These are phyloP conservation scores for Trissolcus japonicus DNA, from an alignment of 2,888 invertebrate species.

Conservation along the genomic window DNA sequence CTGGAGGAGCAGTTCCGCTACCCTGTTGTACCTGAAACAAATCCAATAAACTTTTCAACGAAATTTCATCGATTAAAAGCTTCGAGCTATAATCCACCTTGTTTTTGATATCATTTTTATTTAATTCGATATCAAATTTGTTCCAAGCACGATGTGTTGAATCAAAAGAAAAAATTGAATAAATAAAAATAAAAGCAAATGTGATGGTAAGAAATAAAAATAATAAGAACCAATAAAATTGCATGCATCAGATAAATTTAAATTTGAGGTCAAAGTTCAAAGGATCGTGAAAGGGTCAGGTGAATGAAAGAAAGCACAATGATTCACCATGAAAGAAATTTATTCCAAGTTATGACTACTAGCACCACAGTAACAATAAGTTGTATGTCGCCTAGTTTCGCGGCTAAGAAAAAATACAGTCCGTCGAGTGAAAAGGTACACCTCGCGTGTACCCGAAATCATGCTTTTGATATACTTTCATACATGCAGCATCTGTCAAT, in stretches of 20 bases:
- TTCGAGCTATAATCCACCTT: not conserved
- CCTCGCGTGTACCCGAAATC: too few species aligned
- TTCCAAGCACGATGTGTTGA: too few species aligned
- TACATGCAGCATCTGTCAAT: too few species aligned
- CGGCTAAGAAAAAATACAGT: constrained; percentile 1
- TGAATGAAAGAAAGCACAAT: constrained; percentile 74
- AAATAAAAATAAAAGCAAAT: too few species aligned
- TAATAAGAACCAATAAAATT: too few species aligned
- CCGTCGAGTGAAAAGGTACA: constrained; percentile 1
- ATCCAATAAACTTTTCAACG: not conserved
- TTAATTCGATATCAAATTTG: too few species aligned
- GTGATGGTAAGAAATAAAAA: too few species aligned
- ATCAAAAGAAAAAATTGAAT: too few species aligned
- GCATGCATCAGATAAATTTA: constrained; percentile 67
- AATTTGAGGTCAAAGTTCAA: constrained; percentile 1
- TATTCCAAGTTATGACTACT: constrained; percentile 69
- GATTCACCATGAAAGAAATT: constrained; percentile 71
- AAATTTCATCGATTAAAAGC: too few species aligned
- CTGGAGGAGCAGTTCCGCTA: constrained; percentile 66
- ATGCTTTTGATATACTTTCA: too few species aligned
- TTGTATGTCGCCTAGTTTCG: too few species aligned
- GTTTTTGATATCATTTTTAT: not conserved
- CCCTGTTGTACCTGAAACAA: constrained; percentile 72
- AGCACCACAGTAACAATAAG: constrained; percentile 63
- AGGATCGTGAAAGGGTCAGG: constrained; percentile 63